Evolutionary conservation across 1,140 invertebrate genomes (phyloP), one percentile per base, ranked within the genome.

Genomic region (Aricia agestis): DNA sequence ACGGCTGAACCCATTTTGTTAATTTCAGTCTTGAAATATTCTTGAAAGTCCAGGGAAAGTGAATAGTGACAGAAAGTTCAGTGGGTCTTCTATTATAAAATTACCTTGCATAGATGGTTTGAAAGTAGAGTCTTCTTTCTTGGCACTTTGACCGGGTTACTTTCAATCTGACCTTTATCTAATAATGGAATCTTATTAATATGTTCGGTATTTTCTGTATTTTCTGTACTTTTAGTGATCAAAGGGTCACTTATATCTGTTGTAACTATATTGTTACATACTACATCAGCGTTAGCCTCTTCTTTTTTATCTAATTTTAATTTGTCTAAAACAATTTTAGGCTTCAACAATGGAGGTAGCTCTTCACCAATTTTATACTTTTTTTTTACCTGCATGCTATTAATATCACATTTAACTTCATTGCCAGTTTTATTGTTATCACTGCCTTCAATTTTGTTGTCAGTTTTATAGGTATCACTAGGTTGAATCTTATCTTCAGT

Each of bases 101-200:
- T n/a, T 18, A 71, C 19, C 5, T 61, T 63, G 19, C 88, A 90
- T 41, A 83, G 78, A 71, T 82, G 74, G 63, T 79, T 84, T 3
- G 85, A 88, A 19, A 87, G 41, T 15, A 88, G 71, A 15, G 82
- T 89, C 66, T 85, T 90, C 18, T 32, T 68, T 68, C 25, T 68
- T 52, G 45, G 45, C 36, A 6, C 36, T 7, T 36, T 36, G 5
- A 7, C 6, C 9, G 36, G 0, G 36, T 7, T 36, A 36, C 1
- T 52, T 52, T 52, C 45, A 52, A 52, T 52, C 13, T 52, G 45
- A 13, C 45, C 45, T 52, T 52, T 52, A 52, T 52, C 45, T 52
- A 52, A 9, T 52, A 52, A 52, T 52, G 45, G 45, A 52, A 13
- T 4, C 11, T 52, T 52, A 52, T 52, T 52, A 1, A 13, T 2